Percentiles rank a stretch among this genome's conserved stretches.
Evolutionary conservation across 2,797 vertebrate genomes (phyloP).

Genomic region (Anniella stebbinsi): DNA sequence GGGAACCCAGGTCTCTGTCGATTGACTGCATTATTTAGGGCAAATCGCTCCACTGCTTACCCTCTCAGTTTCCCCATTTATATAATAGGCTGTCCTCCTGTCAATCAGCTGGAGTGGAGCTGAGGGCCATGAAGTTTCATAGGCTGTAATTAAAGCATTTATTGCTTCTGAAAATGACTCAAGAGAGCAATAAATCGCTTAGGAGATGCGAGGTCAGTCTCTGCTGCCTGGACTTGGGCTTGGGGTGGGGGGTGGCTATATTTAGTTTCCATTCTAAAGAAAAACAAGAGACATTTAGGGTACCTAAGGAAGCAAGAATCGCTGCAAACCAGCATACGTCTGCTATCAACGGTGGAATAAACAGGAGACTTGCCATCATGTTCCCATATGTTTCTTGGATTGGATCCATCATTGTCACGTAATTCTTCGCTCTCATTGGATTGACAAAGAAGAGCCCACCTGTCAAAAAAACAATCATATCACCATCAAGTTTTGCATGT

Average conservation of each 20-base stretch:
- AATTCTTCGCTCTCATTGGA: constrained; percentile 86
- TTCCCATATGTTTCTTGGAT: constrained; percentile 83
- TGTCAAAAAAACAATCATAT: constrained; percentile 52
- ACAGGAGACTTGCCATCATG: constrained; percentile 74
- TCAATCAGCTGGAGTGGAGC: not conserved
- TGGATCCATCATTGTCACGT: constrained; percentile 88
- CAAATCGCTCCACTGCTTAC: not conserved
- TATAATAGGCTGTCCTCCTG: not conserved
- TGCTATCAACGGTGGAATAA: constrained; percentile 79
- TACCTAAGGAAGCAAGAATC: constrained; percentile 82
- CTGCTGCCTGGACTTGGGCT: not conserved
- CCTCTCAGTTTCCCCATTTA: not conserved
- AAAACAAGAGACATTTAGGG: constrained; percentile 29
- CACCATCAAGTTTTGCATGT: not conserved
- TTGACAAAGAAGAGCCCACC: constrained; percentile 87
- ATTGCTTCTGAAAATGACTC: not conserved
- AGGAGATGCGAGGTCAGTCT: not conserved
- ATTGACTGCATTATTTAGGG: not conserved
- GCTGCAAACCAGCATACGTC: constrained; percentile 82
- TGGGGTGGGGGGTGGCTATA: not conserved
- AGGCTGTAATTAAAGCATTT: not conserved
- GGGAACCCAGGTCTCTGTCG: not conserved
- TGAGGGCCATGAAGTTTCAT: not conserved
- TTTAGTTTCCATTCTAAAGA: constrained; percentile 2
- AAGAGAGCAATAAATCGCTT: not conserved